phyloP scores from a whole-genome alignment of 2,888 invertebrate species.

The Cephus pygmeus region DNA sequence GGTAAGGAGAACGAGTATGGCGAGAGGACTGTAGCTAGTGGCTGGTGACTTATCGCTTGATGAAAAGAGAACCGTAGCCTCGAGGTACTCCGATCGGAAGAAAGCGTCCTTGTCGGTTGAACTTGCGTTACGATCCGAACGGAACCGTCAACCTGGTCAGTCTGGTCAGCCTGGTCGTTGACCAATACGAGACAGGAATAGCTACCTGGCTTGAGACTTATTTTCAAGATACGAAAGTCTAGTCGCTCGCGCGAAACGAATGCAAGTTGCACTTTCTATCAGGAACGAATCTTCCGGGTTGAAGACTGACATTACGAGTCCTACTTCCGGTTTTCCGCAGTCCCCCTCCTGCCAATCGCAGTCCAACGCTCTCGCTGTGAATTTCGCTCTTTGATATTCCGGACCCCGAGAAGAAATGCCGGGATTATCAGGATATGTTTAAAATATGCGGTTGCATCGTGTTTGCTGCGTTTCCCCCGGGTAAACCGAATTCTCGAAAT shows the following conservation, averaged over 20 bases:
- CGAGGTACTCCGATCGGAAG: slow-evolving; percentile 30
- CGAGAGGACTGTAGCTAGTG: too few species aligned
- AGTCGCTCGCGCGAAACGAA: slow-evolving; percentile 1
- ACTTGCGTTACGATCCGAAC: slow-evolving; percentile 43
- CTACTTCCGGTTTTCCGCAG: too few species aligned
- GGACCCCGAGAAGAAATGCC: too few species aligned
- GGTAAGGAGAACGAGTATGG: too few species aligned
- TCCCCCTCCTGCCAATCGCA: neutral
- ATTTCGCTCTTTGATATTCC: too few species aligned
- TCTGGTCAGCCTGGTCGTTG: too few species aligned
- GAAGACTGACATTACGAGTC: too few species aligned
- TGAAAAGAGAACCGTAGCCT: neutral
- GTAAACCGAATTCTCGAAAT: too few species aligned
- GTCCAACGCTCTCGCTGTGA: neutral
- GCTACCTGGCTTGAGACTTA: slow-evolving; percentile 12
- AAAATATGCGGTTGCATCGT: neutral
- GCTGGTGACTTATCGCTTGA: neutral
- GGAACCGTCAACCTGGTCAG: too few species aligned
- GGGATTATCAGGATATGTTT: too few species aligned
- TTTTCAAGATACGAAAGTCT: too few species aligned
- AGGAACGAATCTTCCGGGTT: too few species aligned
- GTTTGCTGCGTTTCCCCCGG: neutral
- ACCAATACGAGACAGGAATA: slow-evolving; percentile 17
- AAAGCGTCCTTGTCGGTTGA: slow-evolving; percentile 63
- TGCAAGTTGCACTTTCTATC: slow-evolving; percentile 22